Evolutionary conservation across 2,888 invertebrate species (phyloP).

Genomic region (Nemapogon koenigi): DNA sequence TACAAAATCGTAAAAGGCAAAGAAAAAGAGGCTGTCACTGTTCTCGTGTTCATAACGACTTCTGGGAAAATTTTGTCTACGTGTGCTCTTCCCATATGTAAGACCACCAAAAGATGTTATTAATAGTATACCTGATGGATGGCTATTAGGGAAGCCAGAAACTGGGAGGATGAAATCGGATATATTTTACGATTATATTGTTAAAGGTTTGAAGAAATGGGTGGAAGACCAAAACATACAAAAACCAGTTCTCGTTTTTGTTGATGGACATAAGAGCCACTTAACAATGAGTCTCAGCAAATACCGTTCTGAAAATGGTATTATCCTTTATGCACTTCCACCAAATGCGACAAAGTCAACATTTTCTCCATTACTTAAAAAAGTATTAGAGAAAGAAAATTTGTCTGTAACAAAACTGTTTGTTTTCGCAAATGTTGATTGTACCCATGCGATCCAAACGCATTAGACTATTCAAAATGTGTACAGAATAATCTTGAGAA

Average conservation of each 20-base stretch:
- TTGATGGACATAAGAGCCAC: constrained; percentile 6
- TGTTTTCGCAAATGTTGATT: not conserved
- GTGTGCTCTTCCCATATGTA: constrained; percentile 14
- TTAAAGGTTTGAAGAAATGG: constrained; percentile 6
- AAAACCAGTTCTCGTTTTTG: too few relatives aligned
- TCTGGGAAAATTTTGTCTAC: constrained; percentile 17
- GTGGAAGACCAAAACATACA: constrained; percentile 1
- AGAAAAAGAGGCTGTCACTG: constrained; percentile 20
- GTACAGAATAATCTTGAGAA: constrained; percentile 4
- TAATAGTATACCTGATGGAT: constrained; percentile 14
- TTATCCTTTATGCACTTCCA: constrained; percentile 6
- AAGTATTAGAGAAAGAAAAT: constrained; percentile 3
- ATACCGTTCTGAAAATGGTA: constrained; percentile 3
- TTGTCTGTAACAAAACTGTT: not conserved
- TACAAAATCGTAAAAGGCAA: constrained; percentile 16
- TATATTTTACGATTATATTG: too few relatives aligned
- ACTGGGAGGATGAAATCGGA: not conserved
- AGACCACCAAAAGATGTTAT: constrained; percentile 16
- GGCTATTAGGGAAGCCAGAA: constrained; percentile 6
- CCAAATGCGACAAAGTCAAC: constrained; percentile 5
- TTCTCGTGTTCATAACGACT: constrained; percentile 17
- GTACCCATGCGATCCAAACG: constrained; percentile 5
- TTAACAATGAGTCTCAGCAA: constrained; percentile 3
- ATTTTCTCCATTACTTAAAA: constrained; percentile 2
- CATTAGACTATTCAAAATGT: constrained; percentile 4